Evolutionary conservation across 1,140 invertebrate species (phyloP), one percentile per base, ranked within the genome.

Genomic region (Philopotamus ludificatus): DNA sequence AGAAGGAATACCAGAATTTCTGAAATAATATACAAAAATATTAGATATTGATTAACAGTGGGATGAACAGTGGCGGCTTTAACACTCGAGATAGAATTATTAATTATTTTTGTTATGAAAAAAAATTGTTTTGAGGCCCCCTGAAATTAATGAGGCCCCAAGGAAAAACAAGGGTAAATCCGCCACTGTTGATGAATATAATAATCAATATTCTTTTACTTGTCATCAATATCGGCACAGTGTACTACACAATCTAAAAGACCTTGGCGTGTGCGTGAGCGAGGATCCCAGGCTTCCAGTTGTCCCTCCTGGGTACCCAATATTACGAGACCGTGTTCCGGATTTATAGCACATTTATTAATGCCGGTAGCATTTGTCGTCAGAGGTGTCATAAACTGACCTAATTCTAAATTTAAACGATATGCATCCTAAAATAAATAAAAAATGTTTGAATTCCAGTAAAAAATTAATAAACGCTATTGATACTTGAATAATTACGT

Each of bases 201-300:
- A 53, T 23, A 53, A 23, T 26, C 3, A 15, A 4, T 47, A 47
- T 47, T 47, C n/a, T 25, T 77, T 79, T 78, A 86, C 84, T 78
- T 75, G 39, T 83, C 77, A 71, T 87, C 81, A 70, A 86, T 79
- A 53, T 83, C 78, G 21, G 88, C 72, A 72, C 83, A 86, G 73
- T 88, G 87, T 42, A 94, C 80, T 9, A 89, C 94, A 78, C 91
- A 94, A 79, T 99, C 95, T 3, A 99, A 76, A 25, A 85, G 83
- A 23, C 88, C 91, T 67, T 91, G 91, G 75, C 87, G 83, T 21
- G 82, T 85, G 70, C 88, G 86, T 1, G 82, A 83, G 63, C 95
- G 81, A 28, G 94, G 92, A 83, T 99, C 97, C 94, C 94, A 99
- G 1, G 94, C 95, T 80, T 99, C 95, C 2, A 99, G 85, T 74